phyloP scores from a whole-genome alignment of 2,113 vertebrate species.

The Oncorhynchus kisutch region DNA sequence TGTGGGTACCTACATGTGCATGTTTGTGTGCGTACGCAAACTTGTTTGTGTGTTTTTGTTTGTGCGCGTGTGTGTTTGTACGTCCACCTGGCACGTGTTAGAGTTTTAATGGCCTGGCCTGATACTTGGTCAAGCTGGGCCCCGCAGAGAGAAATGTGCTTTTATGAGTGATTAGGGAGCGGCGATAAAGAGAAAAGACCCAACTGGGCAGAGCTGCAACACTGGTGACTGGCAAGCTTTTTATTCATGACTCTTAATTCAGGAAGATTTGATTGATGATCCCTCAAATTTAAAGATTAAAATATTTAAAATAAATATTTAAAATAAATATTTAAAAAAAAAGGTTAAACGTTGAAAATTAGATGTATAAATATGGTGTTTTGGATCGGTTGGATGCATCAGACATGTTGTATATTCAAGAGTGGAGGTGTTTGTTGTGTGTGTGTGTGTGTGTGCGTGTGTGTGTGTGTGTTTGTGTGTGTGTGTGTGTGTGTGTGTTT shows the following conservation, averaged over 20 bases:
- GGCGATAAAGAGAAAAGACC: slow-evolving; percentile 29
- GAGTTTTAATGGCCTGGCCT: slow-evolving; percentile 30
- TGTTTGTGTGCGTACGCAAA: slow-evolving; percentile 11
- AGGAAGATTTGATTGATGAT: slow-evolving; percentile 24
- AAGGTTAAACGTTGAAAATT: too few species aligned
- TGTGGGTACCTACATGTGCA: background rate
- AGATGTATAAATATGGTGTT: too few species aligned
- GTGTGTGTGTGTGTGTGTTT: background rate
- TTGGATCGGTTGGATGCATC: too few species aligned
- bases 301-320: too few species aligned
- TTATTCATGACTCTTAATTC: background rate
- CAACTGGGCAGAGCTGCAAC: slow-evolving; percentile 8
- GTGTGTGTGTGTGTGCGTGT: background rate
- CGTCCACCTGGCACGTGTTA: background rate
- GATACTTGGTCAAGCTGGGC: slow-evolving; percentile 34
- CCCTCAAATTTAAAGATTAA: background rate
- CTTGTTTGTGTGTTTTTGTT: background rate
- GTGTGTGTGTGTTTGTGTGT: background rate
- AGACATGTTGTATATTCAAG: too few species aligned
- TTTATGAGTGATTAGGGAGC: slow-evolving; percentile 40
- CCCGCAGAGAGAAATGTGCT: slow-evolving; percentile 19
- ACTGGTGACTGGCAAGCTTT: slow-evolving; percentile 9
- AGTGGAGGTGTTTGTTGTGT: background rate
- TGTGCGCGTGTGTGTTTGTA: background rate
- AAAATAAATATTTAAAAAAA: too few species aligned